Evolutionary conservation across 2,113 vertebrate genomes (phyloP), one percentile per base, ranked within the genome.

Genomic region (Acanthochromis polyacanthus): DNA sequence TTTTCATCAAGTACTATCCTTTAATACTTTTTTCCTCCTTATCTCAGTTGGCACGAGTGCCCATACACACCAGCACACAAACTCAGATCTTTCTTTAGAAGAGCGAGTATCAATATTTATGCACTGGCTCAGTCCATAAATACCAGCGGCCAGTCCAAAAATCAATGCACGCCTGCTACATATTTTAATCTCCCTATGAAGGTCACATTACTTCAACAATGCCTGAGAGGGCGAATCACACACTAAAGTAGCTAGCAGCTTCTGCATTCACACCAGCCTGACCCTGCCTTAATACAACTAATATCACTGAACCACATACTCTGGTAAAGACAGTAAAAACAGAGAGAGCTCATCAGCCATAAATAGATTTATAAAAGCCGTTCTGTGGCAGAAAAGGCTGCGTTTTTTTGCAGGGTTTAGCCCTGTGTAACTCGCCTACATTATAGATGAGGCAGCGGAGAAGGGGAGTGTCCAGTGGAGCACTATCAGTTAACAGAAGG

Each of bases 101-200:
- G 56, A 78, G 75, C 17, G 14, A 60, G 73, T 90, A 94, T 93
- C 91, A 88, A 93, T 94, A 91, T 91, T 88, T 89, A 89, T 93
- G 80, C 81, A 90, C 85, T 87, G 77, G 63, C 75, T 75, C 78
- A 90, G 90, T 89, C 84, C 79, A 91, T 92, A 91, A 93, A 93
- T 92, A 91, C 83, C 86, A 90, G 75, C 75, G 57, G 86, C 83
- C 82, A 67, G 85, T 76, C 76, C 60, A 85, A 80, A 92, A 94
- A 93, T 93, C 92, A 93, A 93, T 94, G 83, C 59, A 85, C 5
- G 84, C 64, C 84, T 89, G 86, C 86, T 88, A 83, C 89, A 91
- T 91, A 93, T 91, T 93, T 92, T 87, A 86, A 91, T 91, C 88
- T 91, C 82, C 78, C 78, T 71, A 88, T 92, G 91, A 94, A 93